These are phyloP conservation scores for Oryctes rhinoceros DNA, from an alignment of 1,140 invertebrate genomes.

Conservation along the genomic window DNA sequence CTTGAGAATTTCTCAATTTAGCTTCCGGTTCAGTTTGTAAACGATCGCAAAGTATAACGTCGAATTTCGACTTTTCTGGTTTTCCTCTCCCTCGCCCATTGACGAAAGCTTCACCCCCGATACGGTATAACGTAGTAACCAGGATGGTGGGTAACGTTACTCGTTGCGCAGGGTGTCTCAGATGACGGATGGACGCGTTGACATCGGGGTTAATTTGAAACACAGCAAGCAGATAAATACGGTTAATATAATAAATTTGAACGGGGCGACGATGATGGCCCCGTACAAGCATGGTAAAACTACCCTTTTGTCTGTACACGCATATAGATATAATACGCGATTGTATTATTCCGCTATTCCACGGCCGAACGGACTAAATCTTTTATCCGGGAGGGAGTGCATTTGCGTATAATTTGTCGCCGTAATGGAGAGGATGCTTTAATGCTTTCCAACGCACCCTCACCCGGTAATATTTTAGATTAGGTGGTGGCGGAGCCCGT, in stretches of 20 bases:
- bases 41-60: background rate
- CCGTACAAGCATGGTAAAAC: background rate
- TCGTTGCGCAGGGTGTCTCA: conserved; percentile 32
- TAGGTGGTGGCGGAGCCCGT: too few species aligned
- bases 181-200: conserved; percentile 53
- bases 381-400: background rate
- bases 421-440: background rate
- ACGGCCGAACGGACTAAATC: background rate
- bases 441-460: too few species aligned
- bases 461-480: too few species aligned
- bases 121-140: background rate
- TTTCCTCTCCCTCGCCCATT: background rate
- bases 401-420: conserved; percentile 15
- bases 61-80: conserved; percentile 12
- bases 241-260: conserved; percentile 53
- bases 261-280: background rate
- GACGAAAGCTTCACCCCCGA: conserved; percentile 13
- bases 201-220: conserved; percentile 55
- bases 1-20: background rate
- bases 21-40: background rate
- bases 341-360: background rate
- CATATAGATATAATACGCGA: background rate
- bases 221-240: conserved; percentile 52
- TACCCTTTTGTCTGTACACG: background rate
- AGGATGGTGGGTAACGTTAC: too few species aligned